Base-by-base conservation (phyloP, 2,888 invertebrate species). In the Andrena minutula region DNA sequence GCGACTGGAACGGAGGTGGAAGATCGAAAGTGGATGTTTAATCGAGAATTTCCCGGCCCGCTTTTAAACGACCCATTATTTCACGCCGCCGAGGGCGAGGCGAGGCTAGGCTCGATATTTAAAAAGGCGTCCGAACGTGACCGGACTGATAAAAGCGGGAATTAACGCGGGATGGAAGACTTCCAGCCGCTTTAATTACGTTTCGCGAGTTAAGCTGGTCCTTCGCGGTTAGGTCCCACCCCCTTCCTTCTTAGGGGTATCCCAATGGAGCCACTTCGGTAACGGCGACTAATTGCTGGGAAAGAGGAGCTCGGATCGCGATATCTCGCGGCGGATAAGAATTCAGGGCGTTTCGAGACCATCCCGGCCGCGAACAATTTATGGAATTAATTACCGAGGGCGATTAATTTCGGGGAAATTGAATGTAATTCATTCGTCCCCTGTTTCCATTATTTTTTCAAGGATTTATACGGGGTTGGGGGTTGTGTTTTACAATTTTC, bases 221-320 rank as follows among this genome's bases (percentile, higher is more conserved):
- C 81, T 72, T 77, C 60, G 82, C 58, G 84, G 86, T 81, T 86
- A 82, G 76, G 84, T 60, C 76, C 73, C 76, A 71, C 73, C 49
- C 86, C 82, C 77, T 49, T 53, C 71, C 75, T 72, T 85, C 87
- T 87, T 87, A 87, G 77, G 70, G 81, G 79, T 76, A 82, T 87
- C 83, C 84, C 69, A 75, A 60, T 63, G 75, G 75, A 16, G 41
- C 41, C 41, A 41, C 41, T 41, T 41, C 41, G 81, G 75, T 56
- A 71, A 74, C 61, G 83, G 82, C 83, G 88, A 86, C 88, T 89
- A 88, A 89, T 89, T 88, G 88, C 82, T 66, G 77, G 64, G 72
- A 76, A 84, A 78, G 76, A 69, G 79, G 77, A 82, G 83, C 79
- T 65, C 51, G 70, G 85, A 84, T 86, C 86, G 74, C 84, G 85